These are phyloP conservation scores for Myotis yumanensis DNA, from an alignment of 2,113 vertebrate species.

Conservation along the genomic window DNA sequence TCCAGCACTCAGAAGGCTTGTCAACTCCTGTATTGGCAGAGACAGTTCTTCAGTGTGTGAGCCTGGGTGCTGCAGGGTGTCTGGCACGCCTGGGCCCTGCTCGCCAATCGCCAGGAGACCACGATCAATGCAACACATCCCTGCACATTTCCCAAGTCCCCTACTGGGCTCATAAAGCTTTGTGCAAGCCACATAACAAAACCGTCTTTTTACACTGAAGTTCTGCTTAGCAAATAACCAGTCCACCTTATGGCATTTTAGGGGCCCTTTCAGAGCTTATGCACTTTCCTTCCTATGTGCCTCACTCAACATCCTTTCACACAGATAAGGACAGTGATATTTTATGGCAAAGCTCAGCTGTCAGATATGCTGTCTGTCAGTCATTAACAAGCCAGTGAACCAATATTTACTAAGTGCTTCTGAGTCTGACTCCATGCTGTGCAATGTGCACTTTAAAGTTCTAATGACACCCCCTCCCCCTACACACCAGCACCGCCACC, in stretches of 20 bases:
- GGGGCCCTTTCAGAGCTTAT: neutral
- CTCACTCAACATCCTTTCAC: neutral
- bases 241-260: neutral
- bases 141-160: neutral
- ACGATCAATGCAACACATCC: neutral
- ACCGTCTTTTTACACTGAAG: neutral
- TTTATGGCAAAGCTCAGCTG: neutral
- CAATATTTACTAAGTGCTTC: neutral
- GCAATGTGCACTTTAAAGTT: neutral
- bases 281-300: neutral
- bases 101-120: neutral
- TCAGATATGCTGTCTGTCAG: neutral
- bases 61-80: neutral
- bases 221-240: neutral
- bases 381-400: neutral
- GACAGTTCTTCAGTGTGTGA: rapidly evolving
- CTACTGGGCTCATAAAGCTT: neutral
- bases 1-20: neutral
- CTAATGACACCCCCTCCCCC: neutral
- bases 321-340: neutral
- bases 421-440: neutral
- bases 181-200: neutral
- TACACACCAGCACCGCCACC: too few relatives aligned
- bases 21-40: neutral
- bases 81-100: neutral